A percentile compares a stretch with the other conserved stretches of the same genome.
These are phyloP conservation scores for Spodoptera picta DNA, from an alignment of 2,888 invertebrate species.

Conservation along the genomic window DNA sequence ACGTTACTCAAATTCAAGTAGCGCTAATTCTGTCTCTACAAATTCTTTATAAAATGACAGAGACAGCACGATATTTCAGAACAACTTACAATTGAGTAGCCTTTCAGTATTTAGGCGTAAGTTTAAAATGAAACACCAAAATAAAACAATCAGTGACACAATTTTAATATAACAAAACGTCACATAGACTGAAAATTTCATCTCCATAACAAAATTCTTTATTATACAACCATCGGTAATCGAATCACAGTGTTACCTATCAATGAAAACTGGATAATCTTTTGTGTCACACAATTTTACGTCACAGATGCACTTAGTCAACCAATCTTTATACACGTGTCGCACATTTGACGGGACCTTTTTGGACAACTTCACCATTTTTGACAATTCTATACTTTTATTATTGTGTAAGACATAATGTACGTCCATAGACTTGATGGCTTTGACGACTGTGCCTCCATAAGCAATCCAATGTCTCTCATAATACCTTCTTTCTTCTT, in stretches of 20 bases:
- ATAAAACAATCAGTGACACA: background rate
- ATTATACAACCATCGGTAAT: constrained; percentile 28
- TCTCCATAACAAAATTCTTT: constrained; percentile 2
- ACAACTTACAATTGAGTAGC: too few species aligned
- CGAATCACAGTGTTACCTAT: constrained; percentile 54
- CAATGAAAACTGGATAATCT: constrained; percentile 72
- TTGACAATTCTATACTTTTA: constrained; percentile 65
- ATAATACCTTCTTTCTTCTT: constrained; percentile 73
- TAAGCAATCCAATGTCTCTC: constrained; percentile 91
- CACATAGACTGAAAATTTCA: constrained; percentile 13
- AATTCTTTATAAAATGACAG: background rate
- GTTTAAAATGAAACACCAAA: constrained; percentile 15
- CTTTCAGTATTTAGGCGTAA: background rate
- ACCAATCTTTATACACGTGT: constrained; percentile 80
- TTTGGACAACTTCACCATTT: constrained; percentile 71
- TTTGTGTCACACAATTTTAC: constrained; percentile 71
- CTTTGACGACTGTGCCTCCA: constrained; percentile 85
- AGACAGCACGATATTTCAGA: background rate
- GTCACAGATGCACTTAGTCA: constrained; percentile 78
- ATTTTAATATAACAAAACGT: constrained; percentile 6
- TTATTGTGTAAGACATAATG: constrained; percentile 78
- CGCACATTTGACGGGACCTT: constrained; percentile 67
- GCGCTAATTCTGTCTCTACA: too few species aligned
- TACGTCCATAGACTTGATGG: constrained; percentile 72
- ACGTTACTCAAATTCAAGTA: too few species aligned